These are phyloP conservation scores for Temnothorax rugatulus DNA, from an alignment of 2,888 invertebrate species.

Conservation along the genomic window DNA sequence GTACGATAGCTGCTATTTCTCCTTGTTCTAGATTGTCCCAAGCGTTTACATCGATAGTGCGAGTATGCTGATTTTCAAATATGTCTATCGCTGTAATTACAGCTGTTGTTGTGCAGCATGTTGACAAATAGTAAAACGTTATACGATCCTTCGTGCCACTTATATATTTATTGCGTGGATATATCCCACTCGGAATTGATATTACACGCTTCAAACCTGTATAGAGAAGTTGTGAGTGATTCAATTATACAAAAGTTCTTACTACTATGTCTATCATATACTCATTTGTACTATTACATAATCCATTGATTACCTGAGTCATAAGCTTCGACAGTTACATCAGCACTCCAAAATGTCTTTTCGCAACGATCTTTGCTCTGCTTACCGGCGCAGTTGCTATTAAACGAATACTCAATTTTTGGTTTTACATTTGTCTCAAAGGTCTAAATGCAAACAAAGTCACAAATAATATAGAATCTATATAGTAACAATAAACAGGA, in stretches of 20 bases:
- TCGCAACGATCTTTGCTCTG: slow-evolving; percentile 88
- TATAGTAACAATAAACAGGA: neutral
- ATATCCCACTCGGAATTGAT: slow-evolving; percentile 87
- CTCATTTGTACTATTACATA: neutral
- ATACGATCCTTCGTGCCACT: slow-evolving; percentile 90
- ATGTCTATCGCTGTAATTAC: slow-evolving; percentile 91
- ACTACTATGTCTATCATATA: neutral
- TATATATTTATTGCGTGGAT: slow-evolving; percentile 89
- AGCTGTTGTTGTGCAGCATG: slow-evolving; percentile 91
- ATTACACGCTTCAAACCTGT: slow-evolving; percentile 81
- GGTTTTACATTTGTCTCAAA: slow-evolving; percentile 87
- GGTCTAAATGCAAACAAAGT: neutral
- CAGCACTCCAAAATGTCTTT: slow-evolving; percentile 90
- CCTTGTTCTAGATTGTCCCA: slow-evolving; percentile 86
- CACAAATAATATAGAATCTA: neutral
- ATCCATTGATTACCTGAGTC: slow-evolving; percentile 72
- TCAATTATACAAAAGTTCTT: neutral
- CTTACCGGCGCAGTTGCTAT: slow-evolving; percentile 89
- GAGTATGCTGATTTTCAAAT: slow-evolving; percentile 89
- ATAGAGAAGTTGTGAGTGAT: neutral
- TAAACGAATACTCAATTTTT: slow-evolving; percentile 89
- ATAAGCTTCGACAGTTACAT: slow-evolving; percentile 90
- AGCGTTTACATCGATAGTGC: slow-evolving; percentile 89
- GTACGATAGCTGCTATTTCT: slow-evolving; percentile 90
- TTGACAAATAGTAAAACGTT: slow-evolving; percentile 90